These are phyloP conservation scores for Cathartes aura DNA, from an alignment of 2,113 vertebrate genomes.

Conservation along the genomic window DNA sequence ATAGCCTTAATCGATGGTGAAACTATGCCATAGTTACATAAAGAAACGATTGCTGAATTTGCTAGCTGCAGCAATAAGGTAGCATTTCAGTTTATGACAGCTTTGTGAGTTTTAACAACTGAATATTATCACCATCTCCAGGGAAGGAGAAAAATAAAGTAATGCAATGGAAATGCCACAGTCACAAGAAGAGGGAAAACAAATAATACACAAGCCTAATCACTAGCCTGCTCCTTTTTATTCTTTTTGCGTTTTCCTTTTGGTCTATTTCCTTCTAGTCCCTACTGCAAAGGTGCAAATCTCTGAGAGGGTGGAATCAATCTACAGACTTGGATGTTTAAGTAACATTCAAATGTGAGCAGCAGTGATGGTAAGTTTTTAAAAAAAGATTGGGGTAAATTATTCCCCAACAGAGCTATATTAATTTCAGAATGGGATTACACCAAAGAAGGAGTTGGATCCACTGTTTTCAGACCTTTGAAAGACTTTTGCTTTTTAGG, in stretches of 20 bases:
- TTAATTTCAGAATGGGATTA: neutral
- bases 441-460: neutral
- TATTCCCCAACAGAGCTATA: neutral
- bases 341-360: neutral
- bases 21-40: neutral
- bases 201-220: neutral
- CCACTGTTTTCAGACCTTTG: neutral
- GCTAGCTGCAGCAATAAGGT: neutral
- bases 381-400: neutral
- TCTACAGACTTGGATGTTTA: neutral
- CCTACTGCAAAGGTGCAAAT: neutral
- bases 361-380: neutral
- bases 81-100: neutral
- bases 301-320: neutral
- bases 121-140: neutral
- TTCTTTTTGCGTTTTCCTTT: neutral
- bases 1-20: neutral
- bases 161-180: neutral
- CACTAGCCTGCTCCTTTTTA: neutral
- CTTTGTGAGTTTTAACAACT: slow-evolving; percentile 18
- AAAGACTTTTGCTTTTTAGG: neutral
- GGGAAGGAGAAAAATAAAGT: neutral
- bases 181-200: neutral
- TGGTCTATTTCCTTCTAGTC: neutral
- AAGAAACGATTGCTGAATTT: neutral